phyloP scores from a whole-genome alignment of 2,797 vertebrate species.

The Coregonus sp. region DNA sequence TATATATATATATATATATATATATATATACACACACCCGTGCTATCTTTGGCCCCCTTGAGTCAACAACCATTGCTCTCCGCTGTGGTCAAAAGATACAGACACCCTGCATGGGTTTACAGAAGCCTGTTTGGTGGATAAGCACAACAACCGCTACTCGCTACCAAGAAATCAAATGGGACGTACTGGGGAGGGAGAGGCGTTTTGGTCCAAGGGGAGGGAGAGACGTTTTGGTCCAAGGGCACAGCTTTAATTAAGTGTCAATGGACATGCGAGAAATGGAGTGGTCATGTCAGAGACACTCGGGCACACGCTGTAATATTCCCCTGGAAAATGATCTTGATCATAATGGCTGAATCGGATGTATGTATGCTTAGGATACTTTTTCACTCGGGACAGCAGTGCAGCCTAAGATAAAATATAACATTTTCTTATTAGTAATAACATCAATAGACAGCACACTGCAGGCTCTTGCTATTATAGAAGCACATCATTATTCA shows the following conservation, averaged over 20 bases:
- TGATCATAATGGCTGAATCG: conserved; percentile 8
- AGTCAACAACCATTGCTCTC: conserved; percentile 49
- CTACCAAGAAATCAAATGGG: conserved; percentile 1
- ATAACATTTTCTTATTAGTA: not conserved
- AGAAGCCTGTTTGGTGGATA: not conserved
- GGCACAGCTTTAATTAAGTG: conserved; percentile 46
- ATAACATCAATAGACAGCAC: not conserved
- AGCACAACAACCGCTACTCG: not conserved
- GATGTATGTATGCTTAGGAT: not conserved
- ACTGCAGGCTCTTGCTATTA: not conserved
- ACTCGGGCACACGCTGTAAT: conserved; percentile 12
- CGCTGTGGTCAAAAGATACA: conserved; percentile 35
- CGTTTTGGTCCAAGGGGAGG: conserved; percentile 25
- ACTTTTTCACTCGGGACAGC: not conserved
- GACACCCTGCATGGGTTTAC: not conserved
- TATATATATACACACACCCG: conserved; percentile 31
- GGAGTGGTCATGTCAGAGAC: conserved; percentile 37
- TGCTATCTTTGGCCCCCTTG: conserved; percentile 45
- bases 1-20: not conserved
- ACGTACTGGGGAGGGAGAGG: conserved; percentile 29
- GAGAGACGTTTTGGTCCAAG: conserved; percentile 4
- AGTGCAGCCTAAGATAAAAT: not conserved
- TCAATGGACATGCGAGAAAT: conserved; percentile 33
- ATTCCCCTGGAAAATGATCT: not conserved
- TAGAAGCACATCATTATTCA: not conserved